Evolutionary conservation across 1,140 invertebrate species (phyloP).

Genomic region (Drosophila bifasciata): DNA sequence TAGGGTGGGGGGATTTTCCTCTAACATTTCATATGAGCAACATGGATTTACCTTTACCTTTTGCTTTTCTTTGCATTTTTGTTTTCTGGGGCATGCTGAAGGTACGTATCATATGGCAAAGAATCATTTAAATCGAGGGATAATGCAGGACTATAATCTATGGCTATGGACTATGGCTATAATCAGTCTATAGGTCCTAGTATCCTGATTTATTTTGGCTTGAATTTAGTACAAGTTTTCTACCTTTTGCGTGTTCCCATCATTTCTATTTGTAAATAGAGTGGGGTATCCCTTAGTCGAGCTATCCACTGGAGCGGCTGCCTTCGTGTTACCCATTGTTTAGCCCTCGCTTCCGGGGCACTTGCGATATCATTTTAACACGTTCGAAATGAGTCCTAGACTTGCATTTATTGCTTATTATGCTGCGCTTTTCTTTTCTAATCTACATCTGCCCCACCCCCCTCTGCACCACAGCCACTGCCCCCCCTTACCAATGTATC

Average conservation of each 20-base stretch:
- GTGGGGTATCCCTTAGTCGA: no score
- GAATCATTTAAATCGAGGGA: background rate
- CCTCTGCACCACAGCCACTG: background rate
- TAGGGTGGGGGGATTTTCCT: no score
- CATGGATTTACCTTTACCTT: slow-evolving; percentile 9
- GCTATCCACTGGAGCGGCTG: no score
- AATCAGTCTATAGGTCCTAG: background rate
- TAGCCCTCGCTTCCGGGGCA: slow-evolving; percentile 38
- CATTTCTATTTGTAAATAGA: no score
- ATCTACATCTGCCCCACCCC: slow-evolving; percentile 46
- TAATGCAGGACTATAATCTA: no score
- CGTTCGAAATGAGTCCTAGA: slow-evolving; percentile 41
- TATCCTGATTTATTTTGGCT: no score
- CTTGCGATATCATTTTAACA: slow-evolving; percentile 47
- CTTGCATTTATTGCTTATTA: slow-evolving; percentile 59
- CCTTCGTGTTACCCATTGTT: slow-evolving; percentile 29
- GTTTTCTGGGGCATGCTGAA: background rate
- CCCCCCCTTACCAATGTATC: background rate
- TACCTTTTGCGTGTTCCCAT: slow-evolving; percentile 7
- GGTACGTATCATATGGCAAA: background rate
- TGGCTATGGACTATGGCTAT: no score
- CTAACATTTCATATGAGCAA: slow-evolving; percentile 19
- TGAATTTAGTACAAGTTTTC: no score
- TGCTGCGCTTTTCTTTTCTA: slow-evolving; percentile 55
- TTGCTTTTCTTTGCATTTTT: background rate